phyloP scores from a whole-genome alignment of 2,113 vertebrate genomes.

The Serinus canaria region DNA sequence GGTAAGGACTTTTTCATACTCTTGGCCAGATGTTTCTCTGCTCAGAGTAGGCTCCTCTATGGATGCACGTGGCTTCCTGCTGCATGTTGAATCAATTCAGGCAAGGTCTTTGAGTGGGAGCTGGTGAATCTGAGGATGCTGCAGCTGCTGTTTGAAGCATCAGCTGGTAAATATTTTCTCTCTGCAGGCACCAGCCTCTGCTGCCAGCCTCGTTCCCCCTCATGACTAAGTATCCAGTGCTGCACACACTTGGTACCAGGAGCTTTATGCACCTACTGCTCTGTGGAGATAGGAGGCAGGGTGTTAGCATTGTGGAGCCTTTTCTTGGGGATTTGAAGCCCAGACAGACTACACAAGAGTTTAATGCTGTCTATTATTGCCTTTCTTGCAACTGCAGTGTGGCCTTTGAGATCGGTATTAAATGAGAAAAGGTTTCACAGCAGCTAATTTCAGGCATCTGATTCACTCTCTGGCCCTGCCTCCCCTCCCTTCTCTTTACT shows the following conservation, averaged over 20 bases:
- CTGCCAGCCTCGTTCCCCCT: background rate
- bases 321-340: background rate
- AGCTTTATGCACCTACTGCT: background rate
- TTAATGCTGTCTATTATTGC: background rate
- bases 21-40: background rate
- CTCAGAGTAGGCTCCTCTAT: background rate
- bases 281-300: background rate
- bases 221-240: background rate
- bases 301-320: background rate
- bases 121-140: background rate
- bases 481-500: background rate
- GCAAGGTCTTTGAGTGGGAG: constrained; percentile 4
- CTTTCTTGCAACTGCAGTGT: background rate
- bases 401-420: constrained; percentile 3
- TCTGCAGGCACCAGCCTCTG: constrained; percentile 7
- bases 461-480: background rate
- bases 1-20: background rate
- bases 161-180: constrained; percentile 4
- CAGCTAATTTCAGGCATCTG: constrained; percentile 4
- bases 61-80: background rate
- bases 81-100: background rate
- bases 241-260: background rate
- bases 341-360: background rate
- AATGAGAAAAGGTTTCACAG: background rate
- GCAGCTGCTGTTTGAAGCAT: constrained; percentile 33